Percentiles rank a stretch among this genome's conserved stretches.
phyloP scores from a whole-genome alignment of 2,888 invertebrate genomes.

The Phortica magna region DNA sequence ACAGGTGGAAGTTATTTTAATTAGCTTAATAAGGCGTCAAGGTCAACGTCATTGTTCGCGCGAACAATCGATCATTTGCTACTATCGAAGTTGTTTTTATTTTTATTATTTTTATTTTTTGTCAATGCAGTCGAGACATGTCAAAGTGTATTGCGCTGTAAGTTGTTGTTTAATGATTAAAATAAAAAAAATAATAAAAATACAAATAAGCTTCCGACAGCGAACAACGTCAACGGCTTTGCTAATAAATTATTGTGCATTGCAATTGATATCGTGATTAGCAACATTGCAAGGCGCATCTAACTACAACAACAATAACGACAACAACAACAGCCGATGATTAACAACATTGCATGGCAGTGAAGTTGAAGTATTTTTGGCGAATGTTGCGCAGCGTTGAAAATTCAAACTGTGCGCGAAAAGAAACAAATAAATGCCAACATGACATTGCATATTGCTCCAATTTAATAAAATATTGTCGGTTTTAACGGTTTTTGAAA shows the following conservation, averaged over 20 bases:
- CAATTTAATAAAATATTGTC: constrained; percentile 43
- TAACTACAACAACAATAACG: background rate
- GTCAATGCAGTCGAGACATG: background rate
- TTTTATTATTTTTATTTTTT: background rate
- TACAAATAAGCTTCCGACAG: constrained; percentile 24
- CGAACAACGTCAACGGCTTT: background rate
- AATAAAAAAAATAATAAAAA: too few species aligned
- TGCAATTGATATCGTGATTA: constrained; percentile 28
- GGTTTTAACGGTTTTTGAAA: constrained; percentile 6
- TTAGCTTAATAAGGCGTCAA: constrained; percentile 32
- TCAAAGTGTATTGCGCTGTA: constrained; percentile 21
- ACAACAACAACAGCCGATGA: background rate
- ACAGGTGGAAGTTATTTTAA: constrained; percentile 32
- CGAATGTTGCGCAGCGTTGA: background rate
- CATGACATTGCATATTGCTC: constrained; percentile 52
- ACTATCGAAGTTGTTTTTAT: background rate
- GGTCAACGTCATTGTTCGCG: constrained; percentile 15
- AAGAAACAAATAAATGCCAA: constrained; percentile 26
- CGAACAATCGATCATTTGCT: constrained; percentile 19
- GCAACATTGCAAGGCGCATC: background rate
- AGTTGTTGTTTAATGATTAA: background rate
- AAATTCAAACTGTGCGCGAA: background rate
- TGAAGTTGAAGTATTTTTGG: background rate
- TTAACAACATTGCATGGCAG: background rate
- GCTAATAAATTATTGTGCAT: constrained; percentile 24